A percentile compares a stretch with the other conserved stretches of the same genome.
Conservation (phyloP, 2,797 vertebrate species). For the Lepus oiostolus region DNA sequence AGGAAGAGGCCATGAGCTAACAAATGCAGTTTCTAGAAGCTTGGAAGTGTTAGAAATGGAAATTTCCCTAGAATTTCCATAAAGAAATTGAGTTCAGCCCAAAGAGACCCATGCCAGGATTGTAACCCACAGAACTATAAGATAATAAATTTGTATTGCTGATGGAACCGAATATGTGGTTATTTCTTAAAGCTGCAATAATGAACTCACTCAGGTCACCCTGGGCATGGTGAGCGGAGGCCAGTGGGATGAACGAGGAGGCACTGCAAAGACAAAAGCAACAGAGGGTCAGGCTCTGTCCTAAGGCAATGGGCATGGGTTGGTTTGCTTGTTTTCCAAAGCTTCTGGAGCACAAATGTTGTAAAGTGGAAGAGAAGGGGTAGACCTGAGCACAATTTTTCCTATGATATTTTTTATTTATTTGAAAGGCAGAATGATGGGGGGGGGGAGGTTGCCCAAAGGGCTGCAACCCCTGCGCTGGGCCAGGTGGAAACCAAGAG, state of each 20-base stretch:
- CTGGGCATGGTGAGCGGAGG: too few relatives aligned
- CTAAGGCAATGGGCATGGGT: neutral
- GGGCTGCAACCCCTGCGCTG: too few relatives aligned
- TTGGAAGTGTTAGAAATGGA: neutral
- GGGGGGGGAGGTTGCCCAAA: too few relatives aligned
- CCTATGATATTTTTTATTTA: too few relatives aligned
- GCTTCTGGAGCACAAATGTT: neutral
- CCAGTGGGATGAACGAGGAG: neutral
- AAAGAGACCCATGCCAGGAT: neutral
- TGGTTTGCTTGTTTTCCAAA: neutral
- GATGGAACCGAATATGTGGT: neutral
- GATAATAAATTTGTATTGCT: neutral
- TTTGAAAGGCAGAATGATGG: too few relatives aligned
- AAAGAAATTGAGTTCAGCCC: slow-evolving; percentile 3
- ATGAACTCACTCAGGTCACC: neutral
- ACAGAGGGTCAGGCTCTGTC: neutral
- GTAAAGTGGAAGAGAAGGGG: neutral
- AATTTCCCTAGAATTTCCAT: neutral
- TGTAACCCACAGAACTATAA: neutral
- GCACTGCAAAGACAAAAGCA: neutral
- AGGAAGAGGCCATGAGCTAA: neutral
- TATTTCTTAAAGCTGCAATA: neutral
- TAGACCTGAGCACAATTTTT: neutral
- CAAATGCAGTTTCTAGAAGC: neutral
- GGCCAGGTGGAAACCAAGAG: too few relatives aligned